A percentile compares a stretch with the other conserved stretches of the same genome.
These are phyloP conservation scores for Halisarca cf. caerulea DNA, from an alignment of 37 sponge, comb jelly and placozoan species.

Conservation along the genomic window DNA sequence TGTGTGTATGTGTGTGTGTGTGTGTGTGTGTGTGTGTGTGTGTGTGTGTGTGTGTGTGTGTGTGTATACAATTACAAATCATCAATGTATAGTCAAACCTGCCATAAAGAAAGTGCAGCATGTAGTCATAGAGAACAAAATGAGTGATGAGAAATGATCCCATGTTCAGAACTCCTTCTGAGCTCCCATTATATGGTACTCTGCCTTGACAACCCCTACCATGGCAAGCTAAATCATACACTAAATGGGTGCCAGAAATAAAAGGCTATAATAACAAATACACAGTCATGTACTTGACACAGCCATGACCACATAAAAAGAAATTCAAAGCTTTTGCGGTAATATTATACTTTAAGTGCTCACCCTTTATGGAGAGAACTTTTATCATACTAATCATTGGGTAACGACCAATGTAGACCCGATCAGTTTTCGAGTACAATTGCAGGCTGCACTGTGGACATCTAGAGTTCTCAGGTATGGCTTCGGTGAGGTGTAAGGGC, in stretches of 20 bases:
- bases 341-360: background rate
- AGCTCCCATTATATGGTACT: background rate
- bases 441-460: background rate
- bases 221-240: background rate
- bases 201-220: background rate
- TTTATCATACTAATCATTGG: background rate
- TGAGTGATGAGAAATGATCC: constrained; percentile 1
- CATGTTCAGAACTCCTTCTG: constrained; percentile 6
- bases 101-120: constrained; percentile 16
- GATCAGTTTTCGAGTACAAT: background rate
- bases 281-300: background rate
- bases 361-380: background rate
- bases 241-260: background rate
- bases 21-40: too few species aligned
- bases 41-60: too few species aligned
- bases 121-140: constrained; percentile 1
- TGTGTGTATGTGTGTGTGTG: too few species aligned
- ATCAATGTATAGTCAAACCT: too few species aligned
- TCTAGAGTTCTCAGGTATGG: background rate
- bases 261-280: background rate
- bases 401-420: background rate
- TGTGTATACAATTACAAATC: too few species aligned
- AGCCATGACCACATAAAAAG: background rate
- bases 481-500: background rate
- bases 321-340: background rate